Conservation (phyloP, 2,113 vertebrate genomes). For the Mungos mungo region DNA sequence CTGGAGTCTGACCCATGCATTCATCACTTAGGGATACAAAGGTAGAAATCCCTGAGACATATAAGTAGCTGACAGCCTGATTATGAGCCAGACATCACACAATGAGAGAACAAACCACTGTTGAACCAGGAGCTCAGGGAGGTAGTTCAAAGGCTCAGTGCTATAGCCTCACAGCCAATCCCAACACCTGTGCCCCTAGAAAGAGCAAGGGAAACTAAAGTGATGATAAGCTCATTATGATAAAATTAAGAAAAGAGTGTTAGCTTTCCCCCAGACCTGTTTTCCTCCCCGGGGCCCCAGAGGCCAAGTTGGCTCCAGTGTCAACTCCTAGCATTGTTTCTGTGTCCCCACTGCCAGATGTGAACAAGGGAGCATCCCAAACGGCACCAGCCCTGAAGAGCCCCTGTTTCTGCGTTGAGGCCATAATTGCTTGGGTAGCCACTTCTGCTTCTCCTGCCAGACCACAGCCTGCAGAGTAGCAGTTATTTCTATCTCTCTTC, state of each 20-base stretch:
- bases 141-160: background rate
- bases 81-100: background rate
- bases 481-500: conserved; percentile 84
- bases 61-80: background rate
- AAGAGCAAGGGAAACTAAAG: background rate
- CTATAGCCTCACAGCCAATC: background rate
- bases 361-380: background rate
- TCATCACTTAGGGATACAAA: background rate
- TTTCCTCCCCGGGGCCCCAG: background rate
- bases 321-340: background rate
- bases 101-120: background rate
- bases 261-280: background rate
- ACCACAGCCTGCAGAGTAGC: conserved; percentile 87
- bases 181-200: background rate
- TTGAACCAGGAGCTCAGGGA: background rate
- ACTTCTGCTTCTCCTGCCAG: conserved; percentile 88
- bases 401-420: conserved; percentile 85
- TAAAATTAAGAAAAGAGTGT: background rate
- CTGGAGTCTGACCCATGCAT: background rate
- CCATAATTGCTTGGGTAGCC: conserved; percentile 89
- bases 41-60: background rate
- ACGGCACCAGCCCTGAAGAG: background rate
- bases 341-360: background rate
- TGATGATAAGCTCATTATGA: background rate
- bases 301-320: background rate